Conservation (phyloP, 1,140 invertebrate genomes). For the Drosophila malerkotliana region DNA sequence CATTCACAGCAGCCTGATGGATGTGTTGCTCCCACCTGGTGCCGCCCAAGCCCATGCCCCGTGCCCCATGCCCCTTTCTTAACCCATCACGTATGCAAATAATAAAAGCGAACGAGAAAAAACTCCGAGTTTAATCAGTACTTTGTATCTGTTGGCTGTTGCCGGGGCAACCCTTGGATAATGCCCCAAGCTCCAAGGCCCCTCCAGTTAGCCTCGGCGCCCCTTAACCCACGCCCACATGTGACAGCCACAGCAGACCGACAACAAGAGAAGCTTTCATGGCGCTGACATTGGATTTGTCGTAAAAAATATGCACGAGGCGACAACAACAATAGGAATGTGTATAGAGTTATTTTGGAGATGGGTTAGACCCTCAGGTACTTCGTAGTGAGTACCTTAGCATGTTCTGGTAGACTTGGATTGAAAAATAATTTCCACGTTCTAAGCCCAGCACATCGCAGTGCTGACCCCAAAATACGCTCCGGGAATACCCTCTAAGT, state of each 20-base stretch:
- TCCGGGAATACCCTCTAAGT: slow-evolving; percentile 21
- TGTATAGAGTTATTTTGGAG: slow-evolving; percentile 1
- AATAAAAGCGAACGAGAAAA: slow-evolving; percentile 61
- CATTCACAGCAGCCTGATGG: slow-evolving; percentile 69
- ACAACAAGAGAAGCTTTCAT: slow-evolving; percentile 63
- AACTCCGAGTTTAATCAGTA: slow-evolving; percentile 75
- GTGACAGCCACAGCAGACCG: slow-evolving; percentile 51
- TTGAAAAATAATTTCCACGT: not conserved
- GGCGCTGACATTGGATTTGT: slow-evolving; percentile 78
- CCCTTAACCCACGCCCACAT: slow-evolving; percentile 21
- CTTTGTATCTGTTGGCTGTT: slow-evolving; percentile 77
- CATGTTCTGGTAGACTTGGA: not conserved
- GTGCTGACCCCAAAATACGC: not conserved
- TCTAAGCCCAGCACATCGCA: not conserved
- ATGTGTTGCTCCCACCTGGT: slow-evolving; percentile 47
- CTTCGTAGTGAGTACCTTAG: not conserved
- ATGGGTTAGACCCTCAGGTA: slow-evolving; percentile 22
- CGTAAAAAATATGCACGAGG: slow-evolving; percentile 59
- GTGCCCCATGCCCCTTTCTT: not conserved
- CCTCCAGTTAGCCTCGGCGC: not conserved
- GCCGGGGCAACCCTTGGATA: slow-evolving; percentile 34
- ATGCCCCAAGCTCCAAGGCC: slow-evolving; percentile 27
- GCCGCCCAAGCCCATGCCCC: slow-evolving; percentile 3
- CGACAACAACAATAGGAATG: slow-evolving; percentile 31
- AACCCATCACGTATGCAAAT: slow-evolving; percentile 40